A percentile compares a stretch with the other conserved stretches of the same genome.
phyloP scores from a whole-genome alignment of 37 sponge, comb jelly and placozoan genomes.

The Hexactinellida sp. region DNA sequence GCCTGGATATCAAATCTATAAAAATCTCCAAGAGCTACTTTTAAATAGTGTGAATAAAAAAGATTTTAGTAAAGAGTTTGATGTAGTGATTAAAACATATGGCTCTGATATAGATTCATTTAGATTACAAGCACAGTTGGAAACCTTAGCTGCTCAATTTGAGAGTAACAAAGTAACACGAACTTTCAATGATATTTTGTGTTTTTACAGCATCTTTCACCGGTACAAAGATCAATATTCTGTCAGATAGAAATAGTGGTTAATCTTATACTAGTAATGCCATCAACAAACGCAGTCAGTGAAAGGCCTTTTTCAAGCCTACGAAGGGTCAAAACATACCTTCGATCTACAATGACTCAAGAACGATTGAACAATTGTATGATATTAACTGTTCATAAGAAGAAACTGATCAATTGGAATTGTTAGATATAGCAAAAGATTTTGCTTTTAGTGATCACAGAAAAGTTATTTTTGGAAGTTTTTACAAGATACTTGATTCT shows the following conservation, averaged over 20 bases:
- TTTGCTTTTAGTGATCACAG: constrained; percentile 35
- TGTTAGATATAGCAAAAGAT: constrained; percentile 28
- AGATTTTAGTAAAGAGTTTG: neutral
- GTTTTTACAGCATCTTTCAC: no score
- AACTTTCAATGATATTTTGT: neutral
- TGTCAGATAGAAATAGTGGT: constrained; percentile 20
- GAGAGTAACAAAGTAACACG: neutral
- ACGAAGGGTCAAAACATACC: constrained; percentile 35
- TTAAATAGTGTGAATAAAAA: neutral
- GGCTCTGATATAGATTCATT: neutral
- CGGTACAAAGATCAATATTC: constrained; percentile 10
- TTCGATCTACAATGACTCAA: constrained; percentile 43
- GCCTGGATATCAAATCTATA: neutral
- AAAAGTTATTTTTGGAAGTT: constrained; percentile 21
- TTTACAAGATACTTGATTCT: no score
- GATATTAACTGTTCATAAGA: constrained; percentile 29
- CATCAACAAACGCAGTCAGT: constrained; percentile 45
- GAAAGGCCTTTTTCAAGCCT: constrained; percentile 53
- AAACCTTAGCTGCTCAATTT: neutral
- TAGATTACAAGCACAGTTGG: neutral
- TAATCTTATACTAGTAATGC: constrained; percentile 25
- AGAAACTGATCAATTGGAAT: constrained; percentile 19
- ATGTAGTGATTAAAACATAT: neutral
- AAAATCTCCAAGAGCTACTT: neutral
- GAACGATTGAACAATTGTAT: constrained; percentile 31